Base-by-base conservation (phyloP, 1,140 invertebrate species). In the Paraescarpia echinospica region DNA sequence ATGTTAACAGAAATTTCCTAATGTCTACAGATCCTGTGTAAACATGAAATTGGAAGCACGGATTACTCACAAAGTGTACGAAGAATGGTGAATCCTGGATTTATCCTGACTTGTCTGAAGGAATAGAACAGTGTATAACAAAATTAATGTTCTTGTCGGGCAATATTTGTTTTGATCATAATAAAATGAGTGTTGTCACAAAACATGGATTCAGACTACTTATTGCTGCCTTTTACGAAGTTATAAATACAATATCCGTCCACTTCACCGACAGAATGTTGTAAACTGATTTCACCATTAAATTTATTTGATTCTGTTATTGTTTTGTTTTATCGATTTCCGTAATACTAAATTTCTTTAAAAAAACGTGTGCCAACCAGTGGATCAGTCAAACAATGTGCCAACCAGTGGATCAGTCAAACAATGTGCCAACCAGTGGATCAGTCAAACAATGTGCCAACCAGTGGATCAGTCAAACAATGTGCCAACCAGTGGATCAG, bases 181-280 rank as follows among this genome's bases (percentile, higher is more conserved):
- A 77, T 77, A 77, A 77, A 77, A 77, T 77, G 59, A 77, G 59
- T 77, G 59, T 77, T 77, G 59, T 77, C 59, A 77, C 59, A 27
- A 77, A 77, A 77, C 27, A 51, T 51, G 59, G 59, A 77, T 77
- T 77, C 0, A 77, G 27, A 41, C 14, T 77, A 77, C 4, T 18
- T 18, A 77, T 77, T 77, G 18, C 59, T 77, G 59, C 27, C 27
- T 77, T 2, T 27, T 77, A 18, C 59, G 18, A 22, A n/a, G 4
- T 18, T 77, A 27, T 77, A 77, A 77, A 22, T 77, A 77, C 22
- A 31, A 31, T 77, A 77, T 77, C 59, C 22, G 4, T 22, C 59
- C 59, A 77, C 22, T 22, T 12, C 59, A 77, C 59, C 27, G 27
- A 77, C 18, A 0, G 8, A 77, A 77, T 0, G 8, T 77, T 22